Evolutionary conservation across 2,888 invertebrate species (phyloP).

Genomic region (Drosophila greeni): DNA sequence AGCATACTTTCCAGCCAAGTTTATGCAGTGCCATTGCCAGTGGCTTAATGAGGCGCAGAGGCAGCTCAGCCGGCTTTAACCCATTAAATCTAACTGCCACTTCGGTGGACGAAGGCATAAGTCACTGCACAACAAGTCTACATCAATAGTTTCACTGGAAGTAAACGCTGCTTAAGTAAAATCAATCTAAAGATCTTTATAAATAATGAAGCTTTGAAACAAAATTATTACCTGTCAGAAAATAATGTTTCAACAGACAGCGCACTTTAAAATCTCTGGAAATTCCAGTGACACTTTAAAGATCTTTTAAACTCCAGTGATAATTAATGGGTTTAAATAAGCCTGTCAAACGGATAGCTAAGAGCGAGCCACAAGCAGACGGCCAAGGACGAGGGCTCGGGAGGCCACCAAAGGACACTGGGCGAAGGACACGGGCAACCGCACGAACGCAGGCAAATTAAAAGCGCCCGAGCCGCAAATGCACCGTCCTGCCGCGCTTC

Average conservation of each 20-base stretch:
- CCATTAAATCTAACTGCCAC: constrained; percentile 19
- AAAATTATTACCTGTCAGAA: background rate
- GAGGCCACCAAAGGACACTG: constrained; percentile 4
- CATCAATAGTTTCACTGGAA: background rate
- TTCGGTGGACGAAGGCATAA: background rate
- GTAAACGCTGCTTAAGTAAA: background rate
- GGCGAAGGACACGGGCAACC: constrained; percentile 29
- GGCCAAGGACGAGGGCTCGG: background rate
- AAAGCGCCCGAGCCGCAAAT: constrained; percentile 42
- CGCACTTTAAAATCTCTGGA: background rate
- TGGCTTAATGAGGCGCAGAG: constrained; percentile 61
- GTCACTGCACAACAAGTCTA: background rate
- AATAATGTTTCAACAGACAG: background rate
- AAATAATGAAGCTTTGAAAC: background rate
- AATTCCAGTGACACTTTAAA: constrained; percentile 1
- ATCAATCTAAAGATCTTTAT: background rate
- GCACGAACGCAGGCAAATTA: constrained; percentile 37
- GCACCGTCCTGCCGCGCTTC: constrained; percentile 7
- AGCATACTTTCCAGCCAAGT: constrained; percentile 66
- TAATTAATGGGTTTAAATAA: constrained; percentile 16
- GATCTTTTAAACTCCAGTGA: constrained; percentile 6
- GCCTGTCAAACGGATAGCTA: constrained; percentile 8
- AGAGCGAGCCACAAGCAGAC: background rate
- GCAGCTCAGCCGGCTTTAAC: constrained; percentile 20
- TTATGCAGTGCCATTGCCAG: constrained; percentile 51